Base-by-base conservation (phyloP, 2,797 vertebrate species). In the Chrosomus eos region DNA sequence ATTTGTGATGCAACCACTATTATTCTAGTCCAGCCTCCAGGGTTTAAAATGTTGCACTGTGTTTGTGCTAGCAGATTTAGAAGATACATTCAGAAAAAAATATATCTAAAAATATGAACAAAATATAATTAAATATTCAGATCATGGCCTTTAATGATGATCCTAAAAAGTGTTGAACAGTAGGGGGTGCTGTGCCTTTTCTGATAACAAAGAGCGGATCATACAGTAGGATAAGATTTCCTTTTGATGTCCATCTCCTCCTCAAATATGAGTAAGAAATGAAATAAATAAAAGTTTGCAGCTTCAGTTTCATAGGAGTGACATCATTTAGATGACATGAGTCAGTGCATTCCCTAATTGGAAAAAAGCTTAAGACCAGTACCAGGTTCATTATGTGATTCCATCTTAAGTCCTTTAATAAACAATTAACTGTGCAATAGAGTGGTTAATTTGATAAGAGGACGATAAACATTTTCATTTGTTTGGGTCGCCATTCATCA, bases 381-480 rank as follows among this genome's bases (percentile, higher is more conserved):
- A 88, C 88, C 86, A 88, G 87, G 87, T 89, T 91, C 88, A 89
- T 91, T 90, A 91, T 89, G 85, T 85, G 88, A 91, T 91, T 91
- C 81, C 89, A 91, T 91, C 89, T 90, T 91, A 87, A 88, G 85
- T 88, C 89, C 85, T 89, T 91, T 91, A 91, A 91, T 91, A 91
- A 91, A 91, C 90, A 90, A 91, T 91, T 91, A 91, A 86, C 86
- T 81, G 86, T 88, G 89, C 90, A 90, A 87, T 89, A 82, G 86
- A 89, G 86, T 89, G 89, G 86, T 88, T 90, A 89, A 91, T 91
- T 91, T 89, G 90, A 91, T 91, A 88, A 91, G 80, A 85, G 76
- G 68, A 86, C 38, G 90, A 91, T 91, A 90, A 90, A 90, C 88
- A 82, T 84, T 89, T 91, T 89, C 88, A 90, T 90, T 91, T 89